A percentile compares a stretch with the other conserved stretches of the same genome.
Conservation (phyloP, 1,140 invertebrate genomes). For the Argopecten irradians region DNA sequence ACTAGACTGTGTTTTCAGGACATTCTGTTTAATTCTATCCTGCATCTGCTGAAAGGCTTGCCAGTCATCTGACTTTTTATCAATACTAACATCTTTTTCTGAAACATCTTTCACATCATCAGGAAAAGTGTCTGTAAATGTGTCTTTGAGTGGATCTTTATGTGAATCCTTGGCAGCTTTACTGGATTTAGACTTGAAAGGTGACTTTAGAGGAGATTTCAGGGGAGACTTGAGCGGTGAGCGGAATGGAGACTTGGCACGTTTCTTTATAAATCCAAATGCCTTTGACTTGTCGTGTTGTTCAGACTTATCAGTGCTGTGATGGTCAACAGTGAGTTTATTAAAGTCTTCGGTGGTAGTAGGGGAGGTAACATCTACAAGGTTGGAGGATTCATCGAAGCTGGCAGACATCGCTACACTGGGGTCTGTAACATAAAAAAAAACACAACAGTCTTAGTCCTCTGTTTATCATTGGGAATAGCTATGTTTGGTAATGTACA, state of each 20-base stretch:
- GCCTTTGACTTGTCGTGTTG: conserved; percentile 44
- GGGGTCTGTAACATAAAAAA: conserved; percentile 57
- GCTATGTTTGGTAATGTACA: too few relatives aligned
- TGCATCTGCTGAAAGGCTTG: conserved; percentile 77
- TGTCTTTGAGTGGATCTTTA: not conserved
- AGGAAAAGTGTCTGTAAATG: conserved; percentile 63
- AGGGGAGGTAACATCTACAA: conserved; percentile 65
- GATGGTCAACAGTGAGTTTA: conserved; percentile 10
- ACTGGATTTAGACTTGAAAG: conserved; percentile 54
- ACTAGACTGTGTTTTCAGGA: conserved; percentile 73
- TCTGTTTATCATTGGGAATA: too few relatives aligned
- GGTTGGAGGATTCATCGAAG: conserved; percentile 72
- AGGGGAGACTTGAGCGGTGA: conserved; percentile 52
- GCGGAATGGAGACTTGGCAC: conserved; percentile 57
- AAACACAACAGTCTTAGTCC: conserved; percentile 7
- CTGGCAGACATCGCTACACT: conserved; percentile 70
- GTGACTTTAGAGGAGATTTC: conserved; percentile 48
- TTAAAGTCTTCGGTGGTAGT: conserved; percentile 47
- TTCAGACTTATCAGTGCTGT: not conserved
- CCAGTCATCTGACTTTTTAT: conserved; percentile 77
- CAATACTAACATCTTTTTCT: conserved; percentile 59
- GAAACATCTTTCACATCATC: conserved; percentile 58
- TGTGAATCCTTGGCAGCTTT: not conserved
- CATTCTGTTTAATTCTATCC: conserved; percentile 75
- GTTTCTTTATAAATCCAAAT: conserved; percentile 61